Conservation (phyloP, 2,113 vertebrate genomes). For the Rattus norvegicus region DNA sequence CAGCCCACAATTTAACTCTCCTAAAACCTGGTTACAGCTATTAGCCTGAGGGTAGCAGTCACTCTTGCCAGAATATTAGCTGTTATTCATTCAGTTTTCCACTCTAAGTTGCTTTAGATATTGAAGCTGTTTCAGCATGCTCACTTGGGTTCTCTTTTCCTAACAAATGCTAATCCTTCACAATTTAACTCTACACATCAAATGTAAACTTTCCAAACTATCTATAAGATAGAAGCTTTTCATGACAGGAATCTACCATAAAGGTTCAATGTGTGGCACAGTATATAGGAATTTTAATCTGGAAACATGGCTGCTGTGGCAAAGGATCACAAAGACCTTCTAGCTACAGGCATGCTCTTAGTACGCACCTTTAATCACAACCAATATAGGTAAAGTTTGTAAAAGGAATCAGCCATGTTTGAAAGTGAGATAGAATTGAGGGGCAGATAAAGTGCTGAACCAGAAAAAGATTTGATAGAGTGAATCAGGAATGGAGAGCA, state of each 20-base stretch:
- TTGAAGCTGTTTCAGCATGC: background rate
- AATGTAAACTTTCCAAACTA: background rate
- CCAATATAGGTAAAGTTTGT: too few relatives aligned
- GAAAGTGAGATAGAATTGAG: too few relatives aligned
- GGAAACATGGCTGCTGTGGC: too few relatives aligned
- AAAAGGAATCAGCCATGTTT: too few relatives aligned
- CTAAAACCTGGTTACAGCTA: background rate
- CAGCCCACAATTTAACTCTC: background rate
- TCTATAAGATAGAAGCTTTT: background rate
- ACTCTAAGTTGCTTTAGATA: background rate
- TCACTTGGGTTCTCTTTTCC: background rate
- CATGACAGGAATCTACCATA: background rate
- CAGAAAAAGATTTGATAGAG: too few relatives aligned
- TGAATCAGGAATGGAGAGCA: too few relatives aligned
- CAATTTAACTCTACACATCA: background rate
- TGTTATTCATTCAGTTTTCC: background rate
- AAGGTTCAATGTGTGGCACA: background rate
- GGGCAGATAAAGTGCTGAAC: too few relatives aligned
- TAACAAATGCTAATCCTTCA: background rate
- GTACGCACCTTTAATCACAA: too few relatives aligned
- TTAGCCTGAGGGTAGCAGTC: background rate
- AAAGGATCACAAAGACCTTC: too few relatives aligned
- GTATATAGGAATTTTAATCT: too few relatives aligned
- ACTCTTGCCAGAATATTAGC: background rate
- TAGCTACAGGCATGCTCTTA: too few relatives aligned